Evolutionary conservation across 2,113 vertebrate species (phyloP).

Genomic region (Caranx ignobilis): DNA sequence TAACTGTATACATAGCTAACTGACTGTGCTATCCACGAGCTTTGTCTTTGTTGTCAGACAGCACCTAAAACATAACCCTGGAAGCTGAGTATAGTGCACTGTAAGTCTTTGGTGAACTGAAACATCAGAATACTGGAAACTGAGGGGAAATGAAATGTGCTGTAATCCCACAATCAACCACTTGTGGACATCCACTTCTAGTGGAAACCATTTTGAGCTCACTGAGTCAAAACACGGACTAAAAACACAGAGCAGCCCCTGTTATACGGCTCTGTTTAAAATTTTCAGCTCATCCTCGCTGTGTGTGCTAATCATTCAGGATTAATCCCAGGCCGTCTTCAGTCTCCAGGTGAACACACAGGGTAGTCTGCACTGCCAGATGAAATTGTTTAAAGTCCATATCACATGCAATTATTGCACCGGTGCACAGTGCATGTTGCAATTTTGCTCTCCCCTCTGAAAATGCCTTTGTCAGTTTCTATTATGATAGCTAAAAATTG

Average conservation of each 20-base stretch:
- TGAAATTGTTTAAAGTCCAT: slow-evolving; percentile 61
- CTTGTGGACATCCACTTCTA: neutral
- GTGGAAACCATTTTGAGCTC: neutral
- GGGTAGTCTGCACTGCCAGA: slow-evolving; percentile 40
- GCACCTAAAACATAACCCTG: neutral
- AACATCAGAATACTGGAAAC: neutral
- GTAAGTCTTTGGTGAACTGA: neutral
- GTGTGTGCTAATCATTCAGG: slow-evolving; percentile 14
- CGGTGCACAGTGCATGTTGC: slow-evolving; percentile 50
- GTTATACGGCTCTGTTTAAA: slow-evolving; percentile 7
- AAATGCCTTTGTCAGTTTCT: slow-evolving; percentile 73
- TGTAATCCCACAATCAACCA: no score
- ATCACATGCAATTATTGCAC: slow-evolving; percentile 61
- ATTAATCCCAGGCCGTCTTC: slow-evolving; percentile 32
- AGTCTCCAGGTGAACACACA: slow-evolving; percentile 43
- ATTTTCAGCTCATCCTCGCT: neutral
- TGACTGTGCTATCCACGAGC: neutral
- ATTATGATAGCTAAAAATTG: slow-evolving; percentile 67
- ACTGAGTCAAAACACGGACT: neutral
- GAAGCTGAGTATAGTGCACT: neutral
- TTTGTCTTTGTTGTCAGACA: neutral
- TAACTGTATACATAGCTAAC: neutral
- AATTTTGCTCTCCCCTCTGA: slow-evolving; percentile 46
- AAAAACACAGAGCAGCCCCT: neutral
- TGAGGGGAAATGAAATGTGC: no score